Evolutionary conservation across 1,140 invertebrate genomes (phyloP).

Genomic region (Macrobrachium nipponense): DNA sequence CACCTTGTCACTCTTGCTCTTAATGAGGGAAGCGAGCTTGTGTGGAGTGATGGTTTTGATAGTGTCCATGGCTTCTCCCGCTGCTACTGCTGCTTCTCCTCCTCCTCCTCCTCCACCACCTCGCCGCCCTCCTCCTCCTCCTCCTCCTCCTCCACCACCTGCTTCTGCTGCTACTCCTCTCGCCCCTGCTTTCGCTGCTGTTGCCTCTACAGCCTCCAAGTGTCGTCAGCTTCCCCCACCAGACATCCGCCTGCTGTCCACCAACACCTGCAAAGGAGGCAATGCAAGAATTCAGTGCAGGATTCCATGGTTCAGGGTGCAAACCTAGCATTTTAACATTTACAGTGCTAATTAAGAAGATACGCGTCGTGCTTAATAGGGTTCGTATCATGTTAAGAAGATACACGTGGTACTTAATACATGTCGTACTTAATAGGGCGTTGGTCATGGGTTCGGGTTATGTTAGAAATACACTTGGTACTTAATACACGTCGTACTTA

Average conservation of each 20-base stretch:
- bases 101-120: neutral
- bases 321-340: neutral
- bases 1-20: conserved; percentile 39
- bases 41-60: conserved; percentile 40
- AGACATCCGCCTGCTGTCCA: conserved; percentile 29
- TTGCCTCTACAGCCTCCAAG: neutral
- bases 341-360: neutral
- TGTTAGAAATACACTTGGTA: too few species aligned
- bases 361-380: too few species aligned
- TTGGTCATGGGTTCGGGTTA: too few species aligned
- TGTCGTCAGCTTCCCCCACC: conserved; percentile 53
- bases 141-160: conserved; percentile 9
- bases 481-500: too few species aligned
- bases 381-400: too few species aligned
- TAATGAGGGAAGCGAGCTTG: conserved; percentile 26
- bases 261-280: conserved; percentile 28
- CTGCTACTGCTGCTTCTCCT: neutral
- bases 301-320: neutral
- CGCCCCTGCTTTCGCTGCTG: conserved; percentile 2
- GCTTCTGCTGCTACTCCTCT: conserved; percentile 3
- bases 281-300: neutral
- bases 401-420: too few species aligned
- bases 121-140: neutral
- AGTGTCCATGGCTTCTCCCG: conserved; percentile 32
- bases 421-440: too few species aligned